Evolutionary conservation across 2,797 vertebrate species (phyloP).

Genomic region (Sus cebifrons): DNA sequence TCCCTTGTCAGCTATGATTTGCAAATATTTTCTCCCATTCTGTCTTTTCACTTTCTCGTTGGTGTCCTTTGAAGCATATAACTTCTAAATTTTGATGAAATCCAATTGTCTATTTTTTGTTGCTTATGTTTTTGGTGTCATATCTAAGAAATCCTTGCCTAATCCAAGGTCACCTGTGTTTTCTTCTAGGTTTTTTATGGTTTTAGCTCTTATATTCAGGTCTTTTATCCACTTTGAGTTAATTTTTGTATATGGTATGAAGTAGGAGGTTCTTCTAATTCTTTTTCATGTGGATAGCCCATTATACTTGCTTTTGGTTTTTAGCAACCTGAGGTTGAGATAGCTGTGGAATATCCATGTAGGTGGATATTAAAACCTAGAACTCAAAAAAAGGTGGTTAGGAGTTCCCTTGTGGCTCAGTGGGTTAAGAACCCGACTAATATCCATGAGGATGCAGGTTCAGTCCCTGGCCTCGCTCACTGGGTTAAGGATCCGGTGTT

Average conservation of each 20-base stretch:
- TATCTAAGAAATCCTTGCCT: neutral
- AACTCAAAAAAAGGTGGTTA: neutral
- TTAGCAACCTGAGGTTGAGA: slow-evolving; percentile 9
- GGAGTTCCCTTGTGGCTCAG: too few relatives aligned
- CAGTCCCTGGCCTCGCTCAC: too few relatives aligned
- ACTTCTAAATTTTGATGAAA: slow-evolving; percentile 4
- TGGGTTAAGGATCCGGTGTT: too few relatives aligned
- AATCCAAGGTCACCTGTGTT: neutral
- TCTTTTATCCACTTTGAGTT: slow-evolving; percentile 61
- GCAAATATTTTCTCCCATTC: slow-evolving; percentile 40
- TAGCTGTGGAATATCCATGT: neutral
- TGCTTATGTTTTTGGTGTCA: neutral
- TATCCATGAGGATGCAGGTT: too few relatives aligned
- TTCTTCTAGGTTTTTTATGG: slow-evolving; percentile 29
- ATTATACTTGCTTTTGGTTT: slow-evolving; percentile 9
- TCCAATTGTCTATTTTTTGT: neutral
- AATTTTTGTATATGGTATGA: slow-evolving; percentile 31
- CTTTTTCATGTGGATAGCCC: neutral
- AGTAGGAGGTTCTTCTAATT: neutral
- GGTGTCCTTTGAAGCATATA: neutral
- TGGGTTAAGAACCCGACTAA: too few relatives aligned
- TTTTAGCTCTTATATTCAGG: slow-evolving; percentile 11
- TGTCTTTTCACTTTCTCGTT: slow-evolving; percentile 47
- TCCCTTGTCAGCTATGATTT: neutral
- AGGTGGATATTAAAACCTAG: neutral